Evolutionary conservation across 2,113 vertebrate species (phyloP).

Genomic region (Forbesichthys agassizii): DNA sequence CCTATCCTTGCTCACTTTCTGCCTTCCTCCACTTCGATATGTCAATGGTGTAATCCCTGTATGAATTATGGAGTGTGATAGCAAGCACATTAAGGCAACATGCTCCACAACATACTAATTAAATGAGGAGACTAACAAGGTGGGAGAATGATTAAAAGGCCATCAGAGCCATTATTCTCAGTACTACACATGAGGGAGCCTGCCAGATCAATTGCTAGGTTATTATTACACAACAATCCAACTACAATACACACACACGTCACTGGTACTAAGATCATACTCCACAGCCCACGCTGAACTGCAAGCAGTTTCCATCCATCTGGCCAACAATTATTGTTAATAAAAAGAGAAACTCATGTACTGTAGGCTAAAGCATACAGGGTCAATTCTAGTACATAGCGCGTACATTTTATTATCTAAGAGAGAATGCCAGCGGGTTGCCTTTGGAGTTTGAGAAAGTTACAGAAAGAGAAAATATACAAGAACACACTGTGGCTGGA

Average conservation of each 20-base stretch:
- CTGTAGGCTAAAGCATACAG: too few relatives aligned
- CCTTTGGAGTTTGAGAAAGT: too few relatives aligned
- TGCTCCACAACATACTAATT: conserved; percentile 22
- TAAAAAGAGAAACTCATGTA: too few relatives aligned
- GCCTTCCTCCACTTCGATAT: neutral
- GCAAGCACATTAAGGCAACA: conserved; percentile 25
- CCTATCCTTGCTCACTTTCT: neutral
- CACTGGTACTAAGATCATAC: too few relatives aligned
- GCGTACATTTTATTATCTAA: too few relatives aligned
- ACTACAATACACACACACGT: neutral
- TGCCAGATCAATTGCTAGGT: neutral
- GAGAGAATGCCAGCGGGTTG: too few relatives aligned
- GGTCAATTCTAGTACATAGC: too few relatives aligned
- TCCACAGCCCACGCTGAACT: too few relatives aligned
- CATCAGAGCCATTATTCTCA: neutral
- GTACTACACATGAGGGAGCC: neutral
- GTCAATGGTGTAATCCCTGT: conserved; percentile 29
- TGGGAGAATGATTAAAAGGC: conserved; percentile 5
- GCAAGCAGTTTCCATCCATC: too few relatives aligned
- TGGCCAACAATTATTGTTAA: too few relatives aligned
- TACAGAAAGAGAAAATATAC: neutral
- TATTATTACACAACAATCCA: neutral
- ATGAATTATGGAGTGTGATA: conserved; percentile 5
- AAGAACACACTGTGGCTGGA: neutral
- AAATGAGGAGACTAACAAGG: conserved; percentile 3